Conservation (phyloP, 2,797 vertebrate genomes). For the Lateolabrax maculatus region DNA sequence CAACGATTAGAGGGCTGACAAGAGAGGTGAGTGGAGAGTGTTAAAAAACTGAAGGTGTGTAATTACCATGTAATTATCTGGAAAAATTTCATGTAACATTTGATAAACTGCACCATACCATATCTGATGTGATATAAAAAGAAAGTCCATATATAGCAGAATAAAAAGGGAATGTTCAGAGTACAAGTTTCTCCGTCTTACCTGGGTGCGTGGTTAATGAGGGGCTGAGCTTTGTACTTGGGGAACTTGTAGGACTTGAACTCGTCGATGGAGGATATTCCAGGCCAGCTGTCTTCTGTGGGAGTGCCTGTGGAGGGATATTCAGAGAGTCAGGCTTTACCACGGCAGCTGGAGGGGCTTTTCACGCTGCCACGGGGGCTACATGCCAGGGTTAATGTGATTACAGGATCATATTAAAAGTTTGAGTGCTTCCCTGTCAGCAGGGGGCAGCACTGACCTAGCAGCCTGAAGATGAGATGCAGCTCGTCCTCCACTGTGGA, state of each 20-base stretch:
- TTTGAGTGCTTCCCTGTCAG: conserved; percentile 43
- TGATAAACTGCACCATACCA: not conserved
- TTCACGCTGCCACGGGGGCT: conserved; percentile 45
- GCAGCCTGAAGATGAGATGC: conserved; percentile 86
- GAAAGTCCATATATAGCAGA: not conserved
- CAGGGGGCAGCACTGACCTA: conserved; percentile 85
- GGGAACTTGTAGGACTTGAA: conserved; percentile 97
- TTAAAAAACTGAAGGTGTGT: conserved; percentile 13
- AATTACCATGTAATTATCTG: not conserved
- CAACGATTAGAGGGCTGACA: conserved; percentile 66
- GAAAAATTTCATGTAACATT: conserved; percentile 3
- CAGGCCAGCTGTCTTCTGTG: conserved; percentile 94
- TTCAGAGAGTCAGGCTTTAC: conserved; percentile 46
- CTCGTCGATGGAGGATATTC: conserved; percentile 94
- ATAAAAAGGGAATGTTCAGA: not conserved
- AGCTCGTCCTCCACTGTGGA: conserved; percentile 87
- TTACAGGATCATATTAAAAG: conserved; percentile 55
- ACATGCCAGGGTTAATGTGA: conserved; percentile 67
- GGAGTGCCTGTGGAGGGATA: conserved; percentile 89
- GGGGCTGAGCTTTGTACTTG: conserved; percentile 94
- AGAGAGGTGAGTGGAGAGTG: conserved; percentile 35
- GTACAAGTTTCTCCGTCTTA: conserved; percentile 59
- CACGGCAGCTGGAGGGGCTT: conserved; percentile 63
- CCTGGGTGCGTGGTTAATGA: conserved; percentile 97
- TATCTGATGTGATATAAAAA: not conserved